Base-by-base conservation (phyloP, 1,140 invertebrate species). In the Caenorhabditis elegans region DNA sequence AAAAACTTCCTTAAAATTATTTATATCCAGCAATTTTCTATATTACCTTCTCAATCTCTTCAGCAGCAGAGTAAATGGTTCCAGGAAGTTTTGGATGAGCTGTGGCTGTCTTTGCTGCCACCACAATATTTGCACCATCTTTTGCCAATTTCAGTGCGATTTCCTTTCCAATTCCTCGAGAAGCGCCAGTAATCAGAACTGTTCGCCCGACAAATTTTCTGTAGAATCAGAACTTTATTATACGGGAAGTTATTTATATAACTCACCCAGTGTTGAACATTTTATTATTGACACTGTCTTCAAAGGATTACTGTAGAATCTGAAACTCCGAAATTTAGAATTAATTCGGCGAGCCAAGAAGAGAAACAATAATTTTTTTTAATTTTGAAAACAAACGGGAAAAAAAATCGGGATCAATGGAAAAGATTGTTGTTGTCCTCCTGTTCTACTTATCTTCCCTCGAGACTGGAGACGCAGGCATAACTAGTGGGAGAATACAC, bases 81-180 rank as follows among this genome's bases (percentile, higher is more conserved):
- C 97, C 97, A n/a, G 95, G 95, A 60, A 99, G 90, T 91, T 98
- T 98, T 8, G 96, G 95, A 93, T 99, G 96, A 43, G 87, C 48
- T 22, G 84, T 76, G 13, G 84, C 85, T 11, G 88, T 90, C 51
- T 90, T 90, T 15, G 90, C 85, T 6, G 85, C 85, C 19, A 86
- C 85, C 2, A 86, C 85, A 34, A 86, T 76, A 28, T 86, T 86
- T 0, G 85, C 85, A 78, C 95, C 95, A 93, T 98, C 96, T 89
- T 87, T 89, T n/a, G 92, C 92, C 53, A 90, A 94, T 92, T 96
- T 97, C 39, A 98, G 88, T 11, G 96, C 97, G 86, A 99, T 98
- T 47, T 93, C 94, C 91, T 98, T 97, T 5, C 97, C 97, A 89
- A 99, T 99, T 53, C 97, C 97, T 85, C 97, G 92, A 82, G 95